These are phyloP conservation scores for Bos indicus DNA, from an alignment of 2,113 vertebrate genomes.

Conservation along the genomic window DNA sequence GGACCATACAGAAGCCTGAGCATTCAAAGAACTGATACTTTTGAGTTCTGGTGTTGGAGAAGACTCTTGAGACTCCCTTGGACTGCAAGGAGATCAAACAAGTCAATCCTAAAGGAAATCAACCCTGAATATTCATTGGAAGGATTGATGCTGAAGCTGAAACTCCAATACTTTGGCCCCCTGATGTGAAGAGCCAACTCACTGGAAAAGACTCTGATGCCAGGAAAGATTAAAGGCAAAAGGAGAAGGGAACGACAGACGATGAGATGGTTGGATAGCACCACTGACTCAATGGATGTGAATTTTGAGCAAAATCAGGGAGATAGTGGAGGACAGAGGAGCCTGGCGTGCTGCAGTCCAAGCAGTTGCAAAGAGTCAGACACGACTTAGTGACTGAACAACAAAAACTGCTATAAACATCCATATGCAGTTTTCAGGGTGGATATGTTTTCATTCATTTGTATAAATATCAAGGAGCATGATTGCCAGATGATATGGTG, in stretches of 20 bases:
- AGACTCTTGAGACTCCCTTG: background rate
- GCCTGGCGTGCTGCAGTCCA: background rate
- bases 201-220: background rate
- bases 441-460: background rate
- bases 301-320: background rate
- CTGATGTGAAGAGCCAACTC: background rate
- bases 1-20: background rate
- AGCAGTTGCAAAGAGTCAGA: background rate
- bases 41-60: fast-evolving
- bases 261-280: background rate
- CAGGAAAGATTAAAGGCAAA: background rate
- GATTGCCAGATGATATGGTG: background rate
- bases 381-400: background rate
- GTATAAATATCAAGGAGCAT: no score
- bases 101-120: background rate
- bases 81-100: background rate
- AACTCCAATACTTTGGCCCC: background rate
- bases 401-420: fast-evolving
- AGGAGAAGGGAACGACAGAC: background rate
- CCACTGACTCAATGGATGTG: background rate
- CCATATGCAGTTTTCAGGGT: fast-evolving
- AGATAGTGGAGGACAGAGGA: background rate
- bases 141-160: background rate
- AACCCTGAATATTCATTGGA: background rate
- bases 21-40: fast-evolving